Evolutionary conservation across 2,113 vertebrate genomes (phyloP), one percentile per base, ranked within the genome.

Genomic region (Callionymus lyra): DNA sequence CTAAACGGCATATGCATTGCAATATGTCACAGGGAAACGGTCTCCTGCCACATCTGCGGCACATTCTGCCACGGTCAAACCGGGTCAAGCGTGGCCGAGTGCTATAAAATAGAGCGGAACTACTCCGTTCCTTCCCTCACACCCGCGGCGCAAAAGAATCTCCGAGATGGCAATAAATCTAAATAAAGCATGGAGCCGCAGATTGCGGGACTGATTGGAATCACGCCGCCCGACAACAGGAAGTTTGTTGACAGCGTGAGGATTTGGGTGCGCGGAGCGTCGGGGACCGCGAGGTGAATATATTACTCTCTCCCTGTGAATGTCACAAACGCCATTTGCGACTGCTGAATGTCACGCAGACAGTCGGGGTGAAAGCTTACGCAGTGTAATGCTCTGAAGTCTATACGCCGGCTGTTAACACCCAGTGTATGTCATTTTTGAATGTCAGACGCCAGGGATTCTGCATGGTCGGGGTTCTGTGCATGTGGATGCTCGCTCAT

Each of bases 261-360:
- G 64, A 70, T 16, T 44, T 54, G 17, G 49, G 50, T 60, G 57
- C 61, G 44, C 56, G 47, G 12, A 57, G 58, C 46, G 48, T 60
- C 63, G 54, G 53, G 15, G 62, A 57, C 68, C 66, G 62, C 68
- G 21, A 65, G 77, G 68, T 65, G 77, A 76, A 71, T 76, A 67
- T 41, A 71, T 77, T 63, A 67, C 65, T 57, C 50, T 56, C 56
- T 56, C 62, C 70, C 70, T 56, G 51, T 63, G 71, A 77, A 76
- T 76, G 76, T 72, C 77, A 68, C 56, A 76, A 70, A 65, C 60
- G 72, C 65, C 73, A 77, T 77, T 72, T 65, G 53, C 51, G 49
- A 49, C 51, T 39, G 56, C 63, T 70, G 74, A 76, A 78, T 76
- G 74, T 76, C 66, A 78, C 47, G 2, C 32, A 40, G 59, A 61